Conservation (phyloP, 2,113 vertebrate genomes). For the Coptodon rendalli region DNA sequence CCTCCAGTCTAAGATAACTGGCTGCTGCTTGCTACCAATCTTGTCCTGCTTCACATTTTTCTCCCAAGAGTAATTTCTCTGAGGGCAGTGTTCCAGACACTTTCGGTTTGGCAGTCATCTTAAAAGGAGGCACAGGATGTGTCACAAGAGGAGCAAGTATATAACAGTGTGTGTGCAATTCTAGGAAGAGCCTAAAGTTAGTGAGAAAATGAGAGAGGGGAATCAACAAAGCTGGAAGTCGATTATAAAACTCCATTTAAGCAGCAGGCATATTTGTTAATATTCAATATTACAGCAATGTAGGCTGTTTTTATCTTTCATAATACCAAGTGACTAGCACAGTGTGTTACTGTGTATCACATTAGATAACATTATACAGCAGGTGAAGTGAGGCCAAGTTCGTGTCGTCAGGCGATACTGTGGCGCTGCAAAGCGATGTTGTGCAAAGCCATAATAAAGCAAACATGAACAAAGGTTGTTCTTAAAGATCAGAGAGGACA, state of each 20-base stretch:
- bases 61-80: background rate
- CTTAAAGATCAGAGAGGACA: background rate
- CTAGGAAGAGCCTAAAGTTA: background rate
- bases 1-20: background rate
- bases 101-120: background rate
- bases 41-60: background rate
- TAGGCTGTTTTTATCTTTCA: background rate
- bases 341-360: background rate
- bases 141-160: background rate
- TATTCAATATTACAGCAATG: background rate
- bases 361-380: constrained; percentile 19
- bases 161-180: background rate
- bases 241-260: background rate
- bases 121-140: background rate
- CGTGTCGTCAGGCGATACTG: background rate
- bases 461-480: background rate
- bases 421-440: background rate
- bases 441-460: background rate
- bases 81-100: background rate
- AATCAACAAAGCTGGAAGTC: background rate
- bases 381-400: constrained; percentile 3
- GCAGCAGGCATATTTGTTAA: background rate
- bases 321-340: background rate
- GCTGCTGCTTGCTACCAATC: background rate
- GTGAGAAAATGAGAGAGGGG: background rate